Base-by-base conservation (phyloP, 1,140 invertebrate genomes). In the Aphidius gifuensis region DNA sequence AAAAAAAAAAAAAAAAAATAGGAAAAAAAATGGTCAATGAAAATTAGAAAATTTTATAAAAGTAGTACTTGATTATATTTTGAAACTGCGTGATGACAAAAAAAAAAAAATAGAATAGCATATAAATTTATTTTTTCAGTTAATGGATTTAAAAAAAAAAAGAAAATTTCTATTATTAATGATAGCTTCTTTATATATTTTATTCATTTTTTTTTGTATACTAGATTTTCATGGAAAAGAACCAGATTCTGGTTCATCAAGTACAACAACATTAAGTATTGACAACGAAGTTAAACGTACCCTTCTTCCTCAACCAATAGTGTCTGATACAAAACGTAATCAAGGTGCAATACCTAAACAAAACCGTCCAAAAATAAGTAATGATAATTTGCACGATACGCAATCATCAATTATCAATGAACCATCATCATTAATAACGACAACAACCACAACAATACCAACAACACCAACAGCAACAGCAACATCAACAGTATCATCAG, bases 301-400 rank as follows among this genome's bases (percentile, higher is more conserved):
- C 23, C 65, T 81, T 8, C 49, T 82, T 42, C 79, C 78, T 3
- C 73, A 76, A 39, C 9, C 46, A 11, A 60, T 9, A 21, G 74
- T 76, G 11, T 63, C 74, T 3, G 78, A 81, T 56, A 75, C 58
- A 42, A 78, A 80, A 54, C 81, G 80, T 40, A 83, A 87, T 71
- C 85, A 90, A 66, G 90, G 90, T 9, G 89, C 89, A 46, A 90
- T 90, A 69, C 89, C 89, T 38, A 91, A 90, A 70, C 86, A 87
- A 74, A 82, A 69, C 60, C 76, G 79, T 60, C 66, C 74, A 57
- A 73, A 73, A 63, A 64, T 61, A 6, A 61, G 39, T 48, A 64
- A 39, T 65, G 72, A 56, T 6, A 54, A 7, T 39, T 45, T 57
- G 58, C 67, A 48, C 32, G 40, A 59, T 47, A 69, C 55, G 68